Conservation (phyloP, 2,113 vertebrate species). For the Chauna torquata region DNA sequence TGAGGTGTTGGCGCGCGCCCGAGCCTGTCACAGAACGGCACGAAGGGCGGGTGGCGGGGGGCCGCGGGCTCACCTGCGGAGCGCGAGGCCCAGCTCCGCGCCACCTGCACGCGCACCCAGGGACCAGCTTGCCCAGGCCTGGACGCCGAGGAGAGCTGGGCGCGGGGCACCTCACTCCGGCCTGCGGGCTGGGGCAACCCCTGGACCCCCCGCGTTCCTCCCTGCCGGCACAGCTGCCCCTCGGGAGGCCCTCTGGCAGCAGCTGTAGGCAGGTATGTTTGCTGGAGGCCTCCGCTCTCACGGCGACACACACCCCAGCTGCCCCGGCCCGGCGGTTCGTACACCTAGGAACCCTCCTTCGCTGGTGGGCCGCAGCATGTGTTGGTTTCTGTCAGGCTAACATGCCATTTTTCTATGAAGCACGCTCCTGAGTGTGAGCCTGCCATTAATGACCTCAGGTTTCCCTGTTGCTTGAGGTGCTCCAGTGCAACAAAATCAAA, state of each 20-base stretch:
- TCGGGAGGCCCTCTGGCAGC: background rate
- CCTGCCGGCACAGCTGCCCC: background rate
- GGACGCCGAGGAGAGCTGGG: accelerated
- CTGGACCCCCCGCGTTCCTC: no score
- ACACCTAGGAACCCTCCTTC: background rate
- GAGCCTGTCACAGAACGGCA: background rate
- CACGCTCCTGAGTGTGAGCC: background rate
- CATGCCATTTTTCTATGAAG: background rate
- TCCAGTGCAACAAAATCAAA: background rate
- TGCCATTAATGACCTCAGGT: background rate
- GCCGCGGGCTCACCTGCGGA: background rate
- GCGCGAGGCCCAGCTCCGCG: background rate
- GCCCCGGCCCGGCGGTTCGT: background rate
- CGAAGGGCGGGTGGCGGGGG: background rate
- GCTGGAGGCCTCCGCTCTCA: background rate
- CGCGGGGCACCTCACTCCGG: accelerated
- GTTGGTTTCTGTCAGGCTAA: background rate
- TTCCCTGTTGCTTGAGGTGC: background rate
- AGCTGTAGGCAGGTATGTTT: accelerated
- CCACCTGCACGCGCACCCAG: accelerated
- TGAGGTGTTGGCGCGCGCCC: background rate
- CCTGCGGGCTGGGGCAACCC: background rate
- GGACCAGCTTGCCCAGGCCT: background rate
- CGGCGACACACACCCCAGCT: background rate
- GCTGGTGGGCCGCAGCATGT: accelerated